Conservation (phyloP, 2,888 invertebrate species). For the Chelonus formosanus region DNA sequence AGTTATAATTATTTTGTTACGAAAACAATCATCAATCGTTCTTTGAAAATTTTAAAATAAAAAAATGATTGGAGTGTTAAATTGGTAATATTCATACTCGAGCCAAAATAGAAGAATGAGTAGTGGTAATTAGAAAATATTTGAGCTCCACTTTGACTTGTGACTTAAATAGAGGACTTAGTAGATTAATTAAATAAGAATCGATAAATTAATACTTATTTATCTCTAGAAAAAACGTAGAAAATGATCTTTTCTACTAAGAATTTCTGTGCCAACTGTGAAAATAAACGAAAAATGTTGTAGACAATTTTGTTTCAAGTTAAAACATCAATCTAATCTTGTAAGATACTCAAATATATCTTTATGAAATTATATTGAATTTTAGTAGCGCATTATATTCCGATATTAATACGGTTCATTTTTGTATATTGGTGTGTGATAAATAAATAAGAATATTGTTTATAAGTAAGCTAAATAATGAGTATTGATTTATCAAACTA, state of each 20-base stretch:
- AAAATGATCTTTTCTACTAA: slow-evolving; percentile 56
- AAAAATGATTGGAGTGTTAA: too few relatives aligned
- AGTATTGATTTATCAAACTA: background rate
- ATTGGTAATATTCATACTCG: too few relatives aligned
- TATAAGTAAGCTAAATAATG: slow-evolving; percentile 56
- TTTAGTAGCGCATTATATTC: slow-evolving; percentile 65
- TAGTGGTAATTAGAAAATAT: too few relatives aligned
- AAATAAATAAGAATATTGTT: slow-evolving; percentile 66
- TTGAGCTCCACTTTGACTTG: too few relatives aligned
- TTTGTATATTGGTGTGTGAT: slow-evolving; percentile 66
- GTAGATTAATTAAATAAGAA: too few relatives aligned
- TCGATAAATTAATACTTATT: too few relatives aligned
- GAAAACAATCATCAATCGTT: slow-evolving; percentile 12
- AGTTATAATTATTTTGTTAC: too few relatives aligned
- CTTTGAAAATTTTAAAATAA: too few relatives aligned
- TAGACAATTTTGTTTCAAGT: slow-evolving; percentile 50
- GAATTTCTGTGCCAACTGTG: slow-evolving; percentile 65
- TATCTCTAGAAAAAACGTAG: slow-evolving; percentile 25
- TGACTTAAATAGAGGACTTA: slow-evolving; percentile 56
- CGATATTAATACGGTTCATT: slow-evolving; percentile 65
- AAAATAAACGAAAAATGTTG: slow-evolving; percentile 55
- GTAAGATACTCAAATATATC: slow-evolving; percentile 65
- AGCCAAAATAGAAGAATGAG: too few relatives aligned
- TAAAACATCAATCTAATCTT: slow-evolving; percentile 63
- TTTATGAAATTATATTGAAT: slow-evolving; percentile 64